Evolutionary conservation across 2,113 vertebrate genomes (phyloP), one percentile per base, ranked within the genome.

Genomic region (Hiodon alosoides): DNA sequence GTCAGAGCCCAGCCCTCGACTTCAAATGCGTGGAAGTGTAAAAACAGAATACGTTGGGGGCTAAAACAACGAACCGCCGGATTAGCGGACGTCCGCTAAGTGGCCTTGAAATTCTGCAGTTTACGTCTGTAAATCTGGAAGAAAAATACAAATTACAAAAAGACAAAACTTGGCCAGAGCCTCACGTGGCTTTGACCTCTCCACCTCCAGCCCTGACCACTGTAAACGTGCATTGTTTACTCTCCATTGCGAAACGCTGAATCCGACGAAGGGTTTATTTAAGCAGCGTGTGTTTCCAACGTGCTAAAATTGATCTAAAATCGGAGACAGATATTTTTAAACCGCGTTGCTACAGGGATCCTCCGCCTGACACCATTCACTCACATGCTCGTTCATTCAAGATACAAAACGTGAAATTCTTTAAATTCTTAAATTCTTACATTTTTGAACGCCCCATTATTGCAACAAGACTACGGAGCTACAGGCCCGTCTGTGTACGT

Each of bases 1-100:
- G 92, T 94, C 93, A 93, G 86, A 75, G 50, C 68, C 66, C 85
- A 7, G 88, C 87, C 86, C 85, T 82, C 77, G n/a, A 92, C 94
- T 93, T 94, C 94, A 93, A 94, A 95, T 86, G 86, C 81, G 78
- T 84, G 86, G 88, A 90, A 93, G 92, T 95, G 95, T 96, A 94
- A 96, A 87, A 96, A 92, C 92, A 92, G 92, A 87, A 90, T 85
- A 88, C 90, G 91, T 91, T 89, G 92, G 91, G 90, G 90, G 88
- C 92, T 85, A 88, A 90, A 89, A 88, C 81, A 89, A 92, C 93
- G 89, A 89, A 88, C 83, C 81, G 79, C 87, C 1, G 93, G 93
- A 95, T 94, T 94, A 95, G 88, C 87, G 92, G 91, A 93, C 89
- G 94, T 94, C 93, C 92, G 87, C 90, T 92, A 90, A 89, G 92